A percentile compares a stretch with the other conserved stretches of the same genome.
These are phyloP conservation scores for Leucoraja ocellata DNA, from an alignment of 2,797 vertebrate genomes.

Conservation along the genomic window DNA sequence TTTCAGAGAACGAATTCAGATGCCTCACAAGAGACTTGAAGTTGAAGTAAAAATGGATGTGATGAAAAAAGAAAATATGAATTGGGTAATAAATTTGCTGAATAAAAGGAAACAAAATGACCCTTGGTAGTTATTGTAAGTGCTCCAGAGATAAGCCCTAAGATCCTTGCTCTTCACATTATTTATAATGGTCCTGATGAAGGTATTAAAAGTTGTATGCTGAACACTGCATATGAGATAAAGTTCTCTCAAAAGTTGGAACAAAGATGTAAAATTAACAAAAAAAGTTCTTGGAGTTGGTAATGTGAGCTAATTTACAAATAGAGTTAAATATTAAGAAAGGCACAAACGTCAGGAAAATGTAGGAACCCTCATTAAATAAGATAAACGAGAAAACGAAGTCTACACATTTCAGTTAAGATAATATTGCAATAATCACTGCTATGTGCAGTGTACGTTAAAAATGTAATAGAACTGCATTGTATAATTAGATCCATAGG, in stretches of 20 bases:
- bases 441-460: not conserved
- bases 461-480: not conserved
- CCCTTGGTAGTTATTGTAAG: conserved; percentile 21
- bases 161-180: not conserved
- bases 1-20: conserved; percentile 17
- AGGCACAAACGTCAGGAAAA: not conserved
- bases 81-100: conserved; percentile 34
- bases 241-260: conserved; percentile 4
- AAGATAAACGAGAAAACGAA: not conserved
- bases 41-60: conserved; percentile 2
- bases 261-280: not conserved
- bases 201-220: not conserved
- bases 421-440: conserved; percentile 10
- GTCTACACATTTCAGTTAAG: not conserved
- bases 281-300: not conserved
- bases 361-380: not conserved
- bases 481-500: not conserved
- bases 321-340: conserved; percentile 1
- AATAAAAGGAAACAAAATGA: conserved; percentile 33
- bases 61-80: not conserved
- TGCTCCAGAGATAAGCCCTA: not conserved
- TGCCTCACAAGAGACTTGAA: not conserved
- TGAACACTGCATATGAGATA: not conserved
- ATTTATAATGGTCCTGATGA: conserved; percentile 21
- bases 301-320: not conserved